Percentiles rank a stretch among this genome's conserved stretches.
These are phyloP conservation scores for Galaxea fascicularis DNA, from an alignment of 92 coral and sea anemone species.

Conservation along the genomic window DNA sequence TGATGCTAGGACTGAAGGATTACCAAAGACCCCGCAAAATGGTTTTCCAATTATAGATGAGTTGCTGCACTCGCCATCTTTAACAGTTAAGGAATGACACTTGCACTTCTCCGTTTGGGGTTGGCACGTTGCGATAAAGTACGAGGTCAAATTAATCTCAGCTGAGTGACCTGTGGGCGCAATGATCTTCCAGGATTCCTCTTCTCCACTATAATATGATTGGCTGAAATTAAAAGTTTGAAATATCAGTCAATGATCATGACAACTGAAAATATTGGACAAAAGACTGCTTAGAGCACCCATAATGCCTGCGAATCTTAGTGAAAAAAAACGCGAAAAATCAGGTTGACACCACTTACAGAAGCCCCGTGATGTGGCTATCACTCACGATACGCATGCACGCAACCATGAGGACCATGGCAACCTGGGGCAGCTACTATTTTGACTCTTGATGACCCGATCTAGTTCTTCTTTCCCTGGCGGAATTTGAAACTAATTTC, in stretches of 20 bases:
- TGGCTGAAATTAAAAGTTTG: neutral
- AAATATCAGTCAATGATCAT: neutral
- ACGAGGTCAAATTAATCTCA: neutral
- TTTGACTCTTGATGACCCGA: neutral
- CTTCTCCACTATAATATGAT: neutral
- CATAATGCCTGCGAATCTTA: neutral
- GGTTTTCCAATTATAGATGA: neutral
- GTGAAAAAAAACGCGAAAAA: neutral
- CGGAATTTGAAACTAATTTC: neutral
- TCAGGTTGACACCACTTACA: neutral
- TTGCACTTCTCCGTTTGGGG: neutral
- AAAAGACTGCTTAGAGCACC: neutral
- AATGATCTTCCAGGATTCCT: conserved; percentile 1
- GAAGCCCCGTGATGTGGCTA: neutral
- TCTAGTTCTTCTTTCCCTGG: neutral
- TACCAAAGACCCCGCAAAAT: neutral
- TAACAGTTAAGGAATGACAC: conserved; percentile 21
- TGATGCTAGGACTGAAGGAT: neutral
- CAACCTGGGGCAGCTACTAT: neutral
- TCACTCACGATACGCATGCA: too few relatives aligned
- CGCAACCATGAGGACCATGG: too few relatives aligned
- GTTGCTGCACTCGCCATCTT: conserved; percentile 45
- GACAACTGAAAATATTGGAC: neutral
- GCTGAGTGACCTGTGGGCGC: conserved; percentile 4
- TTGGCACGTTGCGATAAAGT: neutral